Percentiles rank a stretch among this genome's conserved stretches.
Conservation (phyloP, 2,888 invertebrate species). For the Strigamia crassipes region DNA sequence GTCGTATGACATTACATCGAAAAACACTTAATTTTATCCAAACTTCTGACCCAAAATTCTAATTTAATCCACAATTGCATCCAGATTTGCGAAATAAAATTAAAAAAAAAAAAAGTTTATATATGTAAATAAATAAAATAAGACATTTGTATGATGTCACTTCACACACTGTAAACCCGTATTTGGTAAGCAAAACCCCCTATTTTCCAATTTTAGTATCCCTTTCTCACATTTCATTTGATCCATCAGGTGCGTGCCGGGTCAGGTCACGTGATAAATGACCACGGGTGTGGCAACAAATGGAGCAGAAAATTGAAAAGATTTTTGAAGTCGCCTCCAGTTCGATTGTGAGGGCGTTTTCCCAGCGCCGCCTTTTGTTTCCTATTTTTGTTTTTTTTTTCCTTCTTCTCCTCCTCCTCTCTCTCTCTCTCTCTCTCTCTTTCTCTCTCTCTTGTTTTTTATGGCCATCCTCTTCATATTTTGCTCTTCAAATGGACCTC, state of each 20-base stretch:
- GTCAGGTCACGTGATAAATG: constrained; percentile 43
- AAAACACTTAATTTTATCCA: too few relatives aligned
- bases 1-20: too few relatives aligned
- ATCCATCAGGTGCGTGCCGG: constrained; percentile 28
- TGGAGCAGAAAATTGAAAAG: constrained; percentile 44
- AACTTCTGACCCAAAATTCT: too few relatives aligned
- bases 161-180: too few relatives aligned
- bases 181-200: too few relatives aligned
- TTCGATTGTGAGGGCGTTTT: constrained; percentile 38
- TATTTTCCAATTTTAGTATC: neutral
- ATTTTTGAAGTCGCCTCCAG: constrained; percentile 40
- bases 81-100: too few relatives aligned
- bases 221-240: constrained; percentile 29
- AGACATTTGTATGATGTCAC: too few relatives aligned
- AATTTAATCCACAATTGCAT: too few relatives aligned
- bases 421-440: neutral
- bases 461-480: constrained; percentile 39
- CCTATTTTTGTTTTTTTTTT: neutral
- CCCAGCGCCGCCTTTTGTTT: neutral
- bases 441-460: constrained; percentile 28
- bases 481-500: constrained; percentile 42
- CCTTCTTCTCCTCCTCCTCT: neutral
- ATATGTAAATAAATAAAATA: too few relatives aligned
- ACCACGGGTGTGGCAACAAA: constrained; percentile 34
- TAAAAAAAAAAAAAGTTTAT: too few relatives aligned